Conservation (phyloP, 2,113 vertebrate genomes). For the Tachysurus vachellii region DNA sequence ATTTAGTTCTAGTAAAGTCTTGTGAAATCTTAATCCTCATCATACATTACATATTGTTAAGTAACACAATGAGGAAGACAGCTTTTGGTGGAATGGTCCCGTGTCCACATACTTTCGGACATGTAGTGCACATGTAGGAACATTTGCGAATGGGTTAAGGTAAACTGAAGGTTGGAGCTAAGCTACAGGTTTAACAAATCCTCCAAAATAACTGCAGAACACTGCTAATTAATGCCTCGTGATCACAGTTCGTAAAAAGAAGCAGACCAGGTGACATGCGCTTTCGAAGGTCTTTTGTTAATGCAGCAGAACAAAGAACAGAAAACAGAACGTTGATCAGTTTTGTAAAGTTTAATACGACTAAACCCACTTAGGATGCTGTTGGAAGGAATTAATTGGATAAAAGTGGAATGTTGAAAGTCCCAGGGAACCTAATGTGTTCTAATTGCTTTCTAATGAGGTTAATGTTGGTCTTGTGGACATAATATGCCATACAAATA, state of each 20-base stretch:
- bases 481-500: slow-evolving; percentile 6
- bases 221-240: not conserved
- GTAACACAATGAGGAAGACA: not conserved
- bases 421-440: slow-evolving; percentile 11
- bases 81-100: not conserved
- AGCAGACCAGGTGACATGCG: not conserved
- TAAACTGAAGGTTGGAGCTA: not conserved
- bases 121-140: not conserved
- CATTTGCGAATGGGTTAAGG: not conserved
- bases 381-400: slow-evolving; percentile 3
- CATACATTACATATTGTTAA: not conserved
- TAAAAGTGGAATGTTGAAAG: slow-evolving; percentile 12
- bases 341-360: slow-evolving; percentile 14
- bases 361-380: slow-evolving; percentile 8
- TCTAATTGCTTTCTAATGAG: slow-evolving; percentile 32
- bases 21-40: not conserved
- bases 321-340: not conserved
- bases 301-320: not conserved
- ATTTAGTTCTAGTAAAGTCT: not conserved
- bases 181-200: not conserved
- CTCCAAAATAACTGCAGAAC: not conserved
- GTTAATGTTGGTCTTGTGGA: slow-evolving; percentile 26
- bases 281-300: not conserved
- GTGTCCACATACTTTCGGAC: not conserved
- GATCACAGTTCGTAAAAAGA: not conserved